Base-by-base conservation (phyloP, 2,888 invertebrate genomes). In the Opisthograptis luteolata region DNA sequence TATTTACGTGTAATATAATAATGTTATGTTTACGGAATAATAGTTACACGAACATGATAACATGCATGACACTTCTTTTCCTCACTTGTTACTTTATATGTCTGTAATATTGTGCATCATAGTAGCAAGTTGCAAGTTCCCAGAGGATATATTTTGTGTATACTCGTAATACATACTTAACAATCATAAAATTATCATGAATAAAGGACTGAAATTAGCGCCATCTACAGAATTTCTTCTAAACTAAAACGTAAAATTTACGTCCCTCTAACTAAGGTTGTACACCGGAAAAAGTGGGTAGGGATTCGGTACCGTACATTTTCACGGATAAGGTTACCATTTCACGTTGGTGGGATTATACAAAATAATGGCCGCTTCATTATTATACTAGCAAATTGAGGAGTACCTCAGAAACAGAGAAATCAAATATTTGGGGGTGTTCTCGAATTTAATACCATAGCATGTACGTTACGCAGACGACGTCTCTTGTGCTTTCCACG, bases 401-500 rank as follows among this genome's bases (percentile, higher is more conserved):
- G 61, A 61, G 78, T 35, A 10, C 5, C 6, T 22, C 2, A 3
- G 13, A 7, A 4, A 15, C 9, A 9, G 2, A 19, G 2, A 1
- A 8, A 14, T 19, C 9, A 3, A 9, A 0, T 12, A 19, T 2
- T 14, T 14, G 15, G 20, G 12, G 13, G 10, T 25, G 15, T 41
- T 58, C 57, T 66, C 43, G 8, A 55, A 71, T 51, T 66, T 36
- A 46, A 66, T 44, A 47, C 70, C 14, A n/a, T 76, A 61, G 22
- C 43, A 66, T 55, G 37, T 73, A 76, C 79, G 76, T 75, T 75
- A 67, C 56, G 68, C 68, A 68, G 65, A 69, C 62, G 27, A 62
- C 56, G 63, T 67, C 70, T 69, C 71, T 76, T 73, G 61, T 69
- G 73, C 75, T 82, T 82, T 81, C 68, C 75, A 80, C 79, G 80